Percentiles rank a stretch among this genome's conserved stretches.
phyloP scores from a whole-genome alignment of 2,888 invertebrate species.

The Pristionchus exspectatus region DNA sequence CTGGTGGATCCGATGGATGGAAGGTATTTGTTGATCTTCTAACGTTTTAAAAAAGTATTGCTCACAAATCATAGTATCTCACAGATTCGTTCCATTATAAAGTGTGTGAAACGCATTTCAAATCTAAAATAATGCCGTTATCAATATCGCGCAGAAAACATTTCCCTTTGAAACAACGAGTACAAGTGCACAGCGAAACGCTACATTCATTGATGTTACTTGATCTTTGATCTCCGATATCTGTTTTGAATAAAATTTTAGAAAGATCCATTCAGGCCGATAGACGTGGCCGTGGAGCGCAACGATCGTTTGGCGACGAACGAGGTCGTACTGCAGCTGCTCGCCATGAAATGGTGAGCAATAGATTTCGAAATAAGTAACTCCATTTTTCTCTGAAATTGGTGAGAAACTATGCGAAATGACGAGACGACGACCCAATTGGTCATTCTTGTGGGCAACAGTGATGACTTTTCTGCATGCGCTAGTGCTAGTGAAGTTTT shows the following conservation, averaged over 20 bases:
- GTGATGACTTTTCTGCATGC: too few species aligned
- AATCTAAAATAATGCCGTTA: neutral
- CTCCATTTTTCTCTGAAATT: neutral
- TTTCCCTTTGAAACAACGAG: too few species aligned
- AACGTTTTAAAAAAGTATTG: neutral
- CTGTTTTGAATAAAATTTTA: too few species aligned
- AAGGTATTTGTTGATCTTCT: neutral
- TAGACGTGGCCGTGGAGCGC: constrained; percentile 77
- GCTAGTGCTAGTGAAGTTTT: too few species aligned
- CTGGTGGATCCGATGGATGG: constrained; percentile 37
- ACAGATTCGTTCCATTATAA: neutral
- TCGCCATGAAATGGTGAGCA: constrained; percentile 80
- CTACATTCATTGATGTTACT: too few species aligned
- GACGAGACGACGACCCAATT: neutral
- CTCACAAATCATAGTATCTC: neutral
- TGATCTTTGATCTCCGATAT: too few species aligned
- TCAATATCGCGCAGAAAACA: too few species aligned
- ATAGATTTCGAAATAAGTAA: too few species aligned
- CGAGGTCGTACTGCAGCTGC: constrained; percentile 81
- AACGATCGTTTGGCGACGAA: constrained; percentile 80
- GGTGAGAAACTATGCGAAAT: neutral
- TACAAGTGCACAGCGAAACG: too few species aligned
- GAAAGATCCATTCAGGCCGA: neutral
- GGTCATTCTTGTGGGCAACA: too few species aligned
- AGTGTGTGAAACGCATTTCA: neutral